Evolutionary conservation across 2,888 invertebrate species (phyloP).

Genomic region (Aspidapion aeneum): DNA sequence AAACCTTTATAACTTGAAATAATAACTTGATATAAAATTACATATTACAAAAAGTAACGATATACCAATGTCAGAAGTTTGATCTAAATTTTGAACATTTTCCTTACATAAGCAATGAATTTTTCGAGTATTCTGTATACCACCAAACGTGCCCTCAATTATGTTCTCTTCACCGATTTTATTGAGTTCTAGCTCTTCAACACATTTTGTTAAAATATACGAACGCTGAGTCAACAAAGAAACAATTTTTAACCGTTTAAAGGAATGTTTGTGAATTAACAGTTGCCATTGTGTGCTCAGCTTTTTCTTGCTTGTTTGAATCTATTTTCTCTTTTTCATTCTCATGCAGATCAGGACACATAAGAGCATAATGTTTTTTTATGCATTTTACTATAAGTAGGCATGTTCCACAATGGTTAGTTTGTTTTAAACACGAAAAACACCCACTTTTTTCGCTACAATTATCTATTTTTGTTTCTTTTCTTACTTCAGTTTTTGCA

Average conservation of each 20-base stretch:
- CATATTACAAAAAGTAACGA: not conserved
- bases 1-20: not conserved
- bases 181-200: not conserved
- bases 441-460: no score
- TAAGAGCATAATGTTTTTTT: not conserved
- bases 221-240: not conserved
- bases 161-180: not conserved
- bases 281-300: not conserved
- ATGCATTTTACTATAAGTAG: not conserved
- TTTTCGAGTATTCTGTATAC: not conserved
- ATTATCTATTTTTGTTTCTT: no score
- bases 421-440: no score
- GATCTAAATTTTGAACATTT: not conserved
- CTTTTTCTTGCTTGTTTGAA: not conserved
- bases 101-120: not conserved
- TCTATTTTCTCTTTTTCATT: not conserved
- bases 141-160: not conserved
- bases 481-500: no score
- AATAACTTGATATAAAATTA: not conserved
- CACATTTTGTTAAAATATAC: not conserved
- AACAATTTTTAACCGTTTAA: not conserved
- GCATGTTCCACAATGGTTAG: no score
- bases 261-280: not conserved
- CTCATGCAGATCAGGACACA: not conserved
- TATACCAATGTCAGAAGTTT: not conserved